These are phyloP conservation scores for Leiothrix lutea DNA, from an alignment of 2,113 vertebrate species.

Conservation along the genomic window DNA sequence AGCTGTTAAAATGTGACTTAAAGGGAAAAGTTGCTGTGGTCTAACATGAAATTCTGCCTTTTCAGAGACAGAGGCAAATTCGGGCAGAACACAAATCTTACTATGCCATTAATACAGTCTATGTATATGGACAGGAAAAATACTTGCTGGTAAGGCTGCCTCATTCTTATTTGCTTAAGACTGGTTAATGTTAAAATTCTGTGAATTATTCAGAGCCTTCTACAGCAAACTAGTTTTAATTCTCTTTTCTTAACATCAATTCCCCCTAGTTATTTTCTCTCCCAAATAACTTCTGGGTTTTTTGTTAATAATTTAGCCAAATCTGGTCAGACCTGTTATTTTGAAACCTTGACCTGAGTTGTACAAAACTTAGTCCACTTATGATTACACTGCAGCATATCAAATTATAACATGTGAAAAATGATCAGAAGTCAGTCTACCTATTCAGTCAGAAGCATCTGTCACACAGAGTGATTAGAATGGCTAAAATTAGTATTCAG, in stretches of 20 bases:
- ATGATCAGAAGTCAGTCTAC: neutral
- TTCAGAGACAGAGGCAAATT: constrained; percentile 81
- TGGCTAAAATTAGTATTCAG: neutral
- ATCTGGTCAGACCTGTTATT: neutral
- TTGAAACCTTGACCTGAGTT: neutral
- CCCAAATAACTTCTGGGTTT: neutral
- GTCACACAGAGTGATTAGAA: neutral
- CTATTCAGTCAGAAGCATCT: neutral
- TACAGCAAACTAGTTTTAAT: neutral
- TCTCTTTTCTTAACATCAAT: neutral
- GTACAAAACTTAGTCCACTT: neutral
- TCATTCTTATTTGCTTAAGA: neutral
- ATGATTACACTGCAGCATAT: neutral
- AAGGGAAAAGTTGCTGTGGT: neutral
- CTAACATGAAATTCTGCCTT: constrained; percentile 45
- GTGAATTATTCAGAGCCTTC: neutral
- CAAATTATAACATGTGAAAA: neutral
- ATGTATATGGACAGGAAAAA: constrained; percentile 98
- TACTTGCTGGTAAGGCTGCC: constrained; percentile 89
- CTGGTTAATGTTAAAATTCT: neutral
- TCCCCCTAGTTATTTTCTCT: neutral
- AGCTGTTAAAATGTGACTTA: neutral
- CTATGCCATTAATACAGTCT: constrained; percentile 95
- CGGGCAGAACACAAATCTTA: constrained; percentile 93
- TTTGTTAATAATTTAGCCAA: neutral